These are phyloP conservation scores for Siniperca undulata DNA, from an alignment of 2,797 vertebrate species.

Conservation along the genomic window DNA sequence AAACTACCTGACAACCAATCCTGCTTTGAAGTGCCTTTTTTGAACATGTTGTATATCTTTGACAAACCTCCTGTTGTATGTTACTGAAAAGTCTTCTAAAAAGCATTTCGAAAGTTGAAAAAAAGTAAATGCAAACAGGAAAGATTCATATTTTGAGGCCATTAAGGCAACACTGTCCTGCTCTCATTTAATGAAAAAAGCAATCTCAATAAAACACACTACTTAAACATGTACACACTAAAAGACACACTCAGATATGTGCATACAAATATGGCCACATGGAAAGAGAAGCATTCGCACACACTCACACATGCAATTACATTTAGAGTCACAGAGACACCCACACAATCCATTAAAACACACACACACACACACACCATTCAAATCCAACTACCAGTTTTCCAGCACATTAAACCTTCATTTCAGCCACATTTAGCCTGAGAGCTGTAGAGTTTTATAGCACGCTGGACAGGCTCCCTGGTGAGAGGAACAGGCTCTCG, in stretches of 20 bases:
- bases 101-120: not conserved
- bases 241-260: not conserved
- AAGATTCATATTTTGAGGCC: not conserved
- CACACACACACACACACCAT: constrained; percentile 17
- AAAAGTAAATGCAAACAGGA: not conserved
- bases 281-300: constrained; percentile 1
- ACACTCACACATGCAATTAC: constrained; percentile 20
- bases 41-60: not conserved
- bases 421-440: constrained; percentile 65
- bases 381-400: constrained; percentile 57
- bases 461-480: constrained; percentile 52
- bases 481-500: constrained; percentile 42
- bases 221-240: not conserved
- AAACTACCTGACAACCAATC: not conserved
- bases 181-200: not conserved
- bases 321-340: constrained; percentile 24
- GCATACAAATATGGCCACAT: not conserved
- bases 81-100: not conserved
- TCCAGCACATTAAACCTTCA: constrained; percentile 74
- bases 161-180: not conserved
- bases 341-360: constrained; percentile 48
- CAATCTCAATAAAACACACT: constrained; percentile 11
- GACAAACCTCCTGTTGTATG: not conserved
- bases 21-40: too few species aligned
- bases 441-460: constrained; percentile 57